A percentile compares a stretch with the other conserved stretches of the same genome.
These are phyloP conservation scores for Apostichopus californicus DNA, from an alignment of 35 echinoderm and acorn worm species.

Conservation along the genomic window DNA sequence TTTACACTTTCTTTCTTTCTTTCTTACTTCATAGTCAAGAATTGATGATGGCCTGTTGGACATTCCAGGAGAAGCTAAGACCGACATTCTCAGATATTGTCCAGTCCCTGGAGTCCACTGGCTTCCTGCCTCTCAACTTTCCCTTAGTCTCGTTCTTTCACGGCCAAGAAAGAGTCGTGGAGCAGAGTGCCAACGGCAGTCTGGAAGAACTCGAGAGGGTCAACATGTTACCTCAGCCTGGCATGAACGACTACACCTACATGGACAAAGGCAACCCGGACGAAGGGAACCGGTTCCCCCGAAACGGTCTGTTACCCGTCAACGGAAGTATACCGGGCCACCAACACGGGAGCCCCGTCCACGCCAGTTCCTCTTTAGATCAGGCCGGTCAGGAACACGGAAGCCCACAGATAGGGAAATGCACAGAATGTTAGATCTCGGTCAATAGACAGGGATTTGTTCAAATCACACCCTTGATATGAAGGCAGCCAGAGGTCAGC, in stretches of 20 bases:
- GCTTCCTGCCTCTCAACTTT: conserved; percentile 64
- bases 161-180: conserved; percentile 51
- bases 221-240: conserved; percentile 62
- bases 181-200: conserved; percentile 32
- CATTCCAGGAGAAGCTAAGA: conserved; percentile 86
- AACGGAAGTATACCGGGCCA: conserved; percentile 62
- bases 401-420: conserved; percentile 59
- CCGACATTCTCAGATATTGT: conserved; percentile 86
- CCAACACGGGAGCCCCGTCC: conserved; percentile 22
- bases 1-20: neutral
- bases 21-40: conserved; percentile 58
- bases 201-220: conserved; percentile 67
- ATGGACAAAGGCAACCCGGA: conserved; percentile 51
- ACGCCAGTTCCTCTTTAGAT: neutral
- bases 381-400: conserved; percentile 18
- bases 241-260: conserved; percentile 58
- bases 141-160: conserved; percentile 82
- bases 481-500: neutral
- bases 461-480: too few species aligned
- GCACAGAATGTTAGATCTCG: conserved; percentile 69
- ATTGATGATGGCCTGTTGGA: conserved; percentile 93
- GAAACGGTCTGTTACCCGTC: conserved; percentile 56
- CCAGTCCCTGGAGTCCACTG: conserved; percentile 61
- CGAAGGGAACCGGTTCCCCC: neutral
- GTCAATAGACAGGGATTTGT: too few species aligned